Conservation (phyloP, 2,797 vertebrate genomes). For the Lagodon rhomboides region DNA sequence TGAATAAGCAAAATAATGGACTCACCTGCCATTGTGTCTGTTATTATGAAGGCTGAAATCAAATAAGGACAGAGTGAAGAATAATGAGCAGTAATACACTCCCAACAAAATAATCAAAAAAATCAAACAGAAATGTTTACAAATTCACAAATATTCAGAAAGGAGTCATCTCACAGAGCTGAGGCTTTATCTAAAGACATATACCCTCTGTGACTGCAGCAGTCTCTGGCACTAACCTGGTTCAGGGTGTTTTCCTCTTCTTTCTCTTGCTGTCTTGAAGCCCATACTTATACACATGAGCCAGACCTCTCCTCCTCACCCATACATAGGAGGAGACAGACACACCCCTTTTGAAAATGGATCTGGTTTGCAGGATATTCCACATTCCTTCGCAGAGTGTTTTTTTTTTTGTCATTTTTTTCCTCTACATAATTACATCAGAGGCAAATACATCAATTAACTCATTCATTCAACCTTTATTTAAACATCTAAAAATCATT, state of each 20-base stretch:
- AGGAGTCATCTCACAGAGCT: background rate
- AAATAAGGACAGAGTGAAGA: conserved; percentile 17
- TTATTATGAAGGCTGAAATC: conserved; percentile 39
- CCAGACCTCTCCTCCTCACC: background rate
- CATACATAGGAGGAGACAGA: conserved; percentile 55
- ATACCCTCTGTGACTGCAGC: background rate
- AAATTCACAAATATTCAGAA: background rate
- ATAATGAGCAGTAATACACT: background rate
- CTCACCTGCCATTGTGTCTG: conserved; percentile 72
- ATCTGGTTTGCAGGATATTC: background rate
- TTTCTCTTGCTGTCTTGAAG: background rate
- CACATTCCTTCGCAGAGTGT: background rate
- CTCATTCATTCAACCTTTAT: too few species aligned
- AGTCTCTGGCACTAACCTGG: conserved; percentile 37
- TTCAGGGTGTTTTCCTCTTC: background rate
- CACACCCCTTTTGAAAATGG: background rate
- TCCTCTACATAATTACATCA: background rate
- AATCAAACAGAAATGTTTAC: accelerated
- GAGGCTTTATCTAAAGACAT: background rate
- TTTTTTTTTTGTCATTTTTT: background rate
- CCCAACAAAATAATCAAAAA: background rate
- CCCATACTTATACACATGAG: conserved; percentile 41
- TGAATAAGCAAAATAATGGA: background rate
- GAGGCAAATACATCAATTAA: too few species aligned
- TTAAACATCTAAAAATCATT: too few species aligned